Base-by-base conservation (phyloP, 2,113 vertebrate species). In the Hemichromis elongatus region DNA sequence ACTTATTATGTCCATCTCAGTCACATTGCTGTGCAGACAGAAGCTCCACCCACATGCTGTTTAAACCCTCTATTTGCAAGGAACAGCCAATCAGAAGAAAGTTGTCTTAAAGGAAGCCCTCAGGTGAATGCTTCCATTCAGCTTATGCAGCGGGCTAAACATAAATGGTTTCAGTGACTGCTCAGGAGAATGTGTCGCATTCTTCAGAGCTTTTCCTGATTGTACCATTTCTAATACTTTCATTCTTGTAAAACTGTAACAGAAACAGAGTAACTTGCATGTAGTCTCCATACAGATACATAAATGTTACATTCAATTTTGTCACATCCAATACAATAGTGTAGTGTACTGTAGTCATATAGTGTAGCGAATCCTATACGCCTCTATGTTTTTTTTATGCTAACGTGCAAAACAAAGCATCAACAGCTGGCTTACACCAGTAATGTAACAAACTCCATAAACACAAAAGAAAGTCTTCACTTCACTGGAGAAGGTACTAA, bases 361-460 rank as follows among this genome's bases (percentile, higher is more conserved):
- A 35, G 59, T 63, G 6, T 35, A n/a, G 18, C 6, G 0, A 63
- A 63, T 63, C 1, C 30, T 0, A 63, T 37, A 63, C 2, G 35
- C 19, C 2, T 6, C 18, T 21, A 37, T 63, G 59, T 3, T 63
- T 63, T 21, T 21, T 63, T 37, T 10, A 63, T 63, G 33, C 4
- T 37, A 63, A 63, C 6, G 0, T 10, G 33, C 19, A 66, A 66
- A 66, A 66, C 33, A 37, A 9, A 8, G 61, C 33, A 66, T 66
- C 61, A 21, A 66, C 19, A 66, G 33, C 33, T 66, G 37, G 4
- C 61, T 66, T 21, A 66, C 61, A 21, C 33, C 61, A 66, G 33
- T 66, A 37, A 35, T 66, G 6, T 37, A 66, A 63, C 59, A 63
- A 63, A 63, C 4, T 7, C 30, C 35, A 7, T 63, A 63, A 63